Evolutionary conservation across 2,113 vertebrate species (phyloP).

Genomic region (Hippoglossus stenolepis): DNA sequence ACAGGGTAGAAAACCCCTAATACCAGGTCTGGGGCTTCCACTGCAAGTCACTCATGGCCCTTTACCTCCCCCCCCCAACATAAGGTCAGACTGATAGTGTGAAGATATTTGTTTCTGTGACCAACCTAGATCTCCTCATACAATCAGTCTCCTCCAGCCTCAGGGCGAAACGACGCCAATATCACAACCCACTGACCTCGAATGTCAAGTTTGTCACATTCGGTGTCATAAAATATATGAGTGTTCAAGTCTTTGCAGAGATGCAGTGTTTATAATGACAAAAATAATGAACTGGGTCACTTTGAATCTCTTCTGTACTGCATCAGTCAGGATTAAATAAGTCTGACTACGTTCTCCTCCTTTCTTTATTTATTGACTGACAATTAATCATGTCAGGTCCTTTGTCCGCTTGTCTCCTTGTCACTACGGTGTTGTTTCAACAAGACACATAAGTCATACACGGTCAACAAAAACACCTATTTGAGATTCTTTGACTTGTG

Average conservation of each 20-base stretch:
- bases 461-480: neutral
- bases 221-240: too few species aligned
- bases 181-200: constrained; percentile 7
- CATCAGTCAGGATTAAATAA: neutral
- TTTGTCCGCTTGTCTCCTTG: neutral
- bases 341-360: neutral
- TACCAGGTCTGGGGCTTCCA: neutral
- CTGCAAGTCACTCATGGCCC: too few species aligned
- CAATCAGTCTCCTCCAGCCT: neutral
- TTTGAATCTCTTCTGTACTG: neutral
- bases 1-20: neutral
- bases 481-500: constrained; percentile 58
- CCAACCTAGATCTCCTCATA: neutral
- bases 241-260: neutral
- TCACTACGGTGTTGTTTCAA: constrained; percentile 3
- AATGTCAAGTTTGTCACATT: neutral
- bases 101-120: neutral
- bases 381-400: neutral
- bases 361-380: neutral
- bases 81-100: neutral
- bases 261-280: neutral
- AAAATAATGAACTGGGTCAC: neutral
- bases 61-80: too few species aligned
- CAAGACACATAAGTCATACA: constrained; percentile 24
- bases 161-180: neutral